Percentiles rank a stretch among this genome's conserved stretches.
Evolutionary conservation across 2,797 vertebrate species (phyloP).

Genomic region (Gymnoscopelus braueri): DNA sequence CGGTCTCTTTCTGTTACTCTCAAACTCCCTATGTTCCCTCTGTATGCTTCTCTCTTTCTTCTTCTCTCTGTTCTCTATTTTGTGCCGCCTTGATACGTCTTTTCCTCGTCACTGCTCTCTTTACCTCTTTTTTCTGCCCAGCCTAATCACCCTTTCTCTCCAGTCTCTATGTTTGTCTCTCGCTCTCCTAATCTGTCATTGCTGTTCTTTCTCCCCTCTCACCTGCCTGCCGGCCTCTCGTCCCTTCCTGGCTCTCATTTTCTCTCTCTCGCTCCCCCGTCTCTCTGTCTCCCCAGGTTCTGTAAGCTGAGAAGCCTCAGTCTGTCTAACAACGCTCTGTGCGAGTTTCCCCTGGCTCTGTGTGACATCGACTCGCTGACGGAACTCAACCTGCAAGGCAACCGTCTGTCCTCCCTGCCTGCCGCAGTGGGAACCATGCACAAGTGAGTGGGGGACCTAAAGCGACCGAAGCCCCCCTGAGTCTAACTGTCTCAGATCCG

Average conservation of each 20-base stretch:
- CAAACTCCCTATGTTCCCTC: neutral
- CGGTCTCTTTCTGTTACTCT: slow-evolving; percentile 7
- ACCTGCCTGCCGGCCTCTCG: neutral
- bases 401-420: slow-evolving; percentile 85
- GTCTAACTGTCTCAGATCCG: no score
- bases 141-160: neutral
- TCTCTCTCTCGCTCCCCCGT: slow-evolving; percentile 13
- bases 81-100: neutral
- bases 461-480: no score
- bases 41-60: neutral
- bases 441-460: slow-evolving; percentile 80
- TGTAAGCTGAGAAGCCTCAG: slow-evolving; percentile 95
- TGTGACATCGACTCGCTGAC: slow-evolving; percentile 90
- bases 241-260: neutral
- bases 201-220: neutral
- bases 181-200: neutral
- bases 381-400: slow-evolving; percentile 94
- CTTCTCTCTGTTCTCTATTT: neutral
- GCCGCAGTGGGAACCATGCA: slow-evolving; percentile 87
- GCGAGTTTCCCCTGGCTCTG: slow-evolving; percentile 89
- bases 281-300: slow-evolving; percentile 80
- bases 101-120: slow-evolving; percentile 1
- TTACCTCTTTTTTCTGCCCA: neutral
- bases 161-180: neutral
- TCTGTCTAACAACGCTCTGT: slow-evolving; percentile 93